Evolutionary conservation across 2,113 vertebrate species (phyloP), one percentile per base, ranked within the genome.

Genomic region (Pelusios castaneus): DNA sequence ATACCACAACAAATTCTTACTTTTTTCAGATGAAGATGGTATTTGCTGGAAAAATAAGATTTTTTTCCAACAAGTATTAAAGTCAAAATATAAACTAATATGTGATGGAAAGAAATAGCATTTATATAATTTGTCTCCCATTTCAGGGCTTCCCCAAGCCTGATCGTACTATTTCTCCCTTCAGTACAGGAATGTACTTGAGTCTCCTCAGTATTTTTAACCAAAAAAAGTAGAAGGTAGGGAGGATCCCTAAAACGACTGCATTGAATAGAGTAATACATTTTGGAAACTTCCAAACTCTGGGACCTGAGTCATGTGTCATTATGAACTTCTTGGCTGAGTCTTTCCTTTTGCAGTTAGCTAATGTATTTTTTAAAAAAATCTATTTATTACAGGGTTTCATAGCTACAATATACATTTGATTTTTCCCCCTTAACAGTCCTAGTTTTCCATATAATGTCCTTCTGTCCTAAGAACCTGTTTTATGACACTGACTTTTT

Each of bases 51-150:
- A 77, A 47, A 31, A 31, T 9, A 77, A 47, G 43, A 17, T 14
- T 41, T 31, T 47, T 29, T 77, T 82, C 55, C 78, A 87, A 85
- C 22, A 70, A 63, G 82, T 49, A 22, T 54, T 31, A 88, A 47
- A 87, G 70, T 24, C 73, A 91, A 95, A 90, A 83, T 22, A 82
- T 49, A 49, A 94, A 94, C 47, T 92, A 92, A 91, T 78, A 67
- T 88, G 41, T 58, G 83, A 91, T 13, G 22, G 82, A 95, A 92
- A 78, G 82, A 95, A 92, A 78, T 34, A 75, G 45, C 84, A 89
- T 43, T 41, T 22, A 63, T 22, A 63, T 60, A 95, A 82, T 82
- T 85, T 84, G 29, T 4, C 84, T 31, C 55, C 87, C 82, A 73
- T 10, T 22, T 56, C 45, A 78, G 11, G 60, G 45, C 82, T 43